Conservation (phyloP, 2,797 vertebrate genomes). For the Urophycis tenuis region DNA sequence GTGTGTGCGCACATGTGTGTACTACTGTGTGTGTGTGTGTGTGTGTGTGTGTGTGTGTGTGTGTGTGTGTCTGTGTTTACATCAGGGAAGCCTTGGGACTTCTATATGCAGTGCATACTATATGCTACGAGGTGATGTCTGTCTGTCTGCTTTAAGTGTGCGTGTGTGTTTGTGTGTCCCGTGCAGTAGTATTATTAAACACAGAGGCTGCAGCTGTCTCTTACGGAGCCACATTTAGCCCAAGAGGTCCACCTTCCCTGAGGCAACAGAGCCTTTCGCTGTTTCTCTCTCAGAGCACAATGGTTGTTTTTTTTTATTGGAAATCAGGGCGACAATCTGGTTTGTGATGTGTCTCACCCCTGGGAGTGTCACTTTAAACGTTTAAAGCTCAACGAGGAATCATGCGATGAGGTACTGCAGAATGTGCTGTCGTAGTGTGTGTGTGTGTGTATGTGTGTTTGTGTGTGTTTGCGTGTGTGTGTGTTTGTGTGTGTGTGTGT, state of each 20-base stretch:
- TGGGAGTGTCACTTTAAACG: not conserved
- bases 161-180: constrained; percentile 17
- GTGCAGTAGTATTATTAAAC: constrained; percentile 43
- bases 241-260: not conserved
- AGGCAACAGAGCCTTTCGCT: not conserved
- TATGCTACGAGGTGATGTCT: constrained; percentile 50
- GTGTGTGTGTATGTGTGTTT: not conserved
- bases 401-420: constrained; percentile 21
- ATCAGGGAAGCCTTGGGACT: constrained; percentile 55
- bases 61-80: constrained; percentile 16
- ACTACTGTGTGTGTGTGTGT: constrained; percentile 17
- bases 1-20: constrained; percentile 21
- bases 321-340: not conserved
- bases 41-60: constrained; percentile 19
- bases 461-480: constrained; percentile 5
- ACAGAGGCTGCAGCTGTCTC: constrained; percentile 52
- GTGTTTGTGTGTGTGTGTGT: too few relatives aligned
- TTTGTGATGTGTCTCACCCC: too few relatives aligned
- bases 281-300: not conserved
- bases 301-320: not conserved
- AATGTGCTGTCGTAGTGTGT: constrained; percentile 28
- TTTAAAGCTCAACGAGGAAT: not conserved
- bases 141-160: constrained; percentile 46
- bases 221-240: constrained; percentile 31
- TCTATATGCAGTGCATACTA: constrained; percentile 50